Base-by-base conservation (phyloP, 2,797 vertebrate species). In the Acrossocheilus fasciatus region DNA sequence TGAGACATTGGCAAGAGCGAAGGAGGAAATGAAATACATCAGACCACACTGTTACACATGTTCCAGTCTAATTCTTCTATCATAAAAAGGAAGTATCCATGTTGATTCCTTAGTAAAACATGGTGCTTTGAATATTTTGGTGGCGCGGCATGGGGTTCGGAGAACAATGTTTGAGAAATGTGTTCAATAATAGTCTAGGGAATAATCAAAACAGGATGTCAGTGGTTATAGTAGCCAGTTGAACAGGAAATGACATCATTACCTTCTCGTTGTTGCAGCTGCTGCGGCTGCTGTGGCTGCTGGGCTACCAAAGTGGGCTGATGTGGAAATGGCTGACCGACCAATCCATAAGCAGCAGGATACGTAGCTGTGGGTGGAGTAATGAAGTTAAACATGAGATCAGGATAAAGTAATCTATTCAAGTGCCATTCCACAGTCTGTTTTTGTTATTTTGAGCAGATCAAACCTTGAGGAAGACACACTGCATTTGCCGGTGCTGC, bases 251-350 rank as follows among this genome's bases (percentile, higher is more conserved):
- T 82, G 12, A 69, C 72, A 47, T 70, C 34, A 30, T 76, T 94
- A 97, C 97, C 97, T 95, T 98, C 97, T 79, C 97, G 95, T 57
- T 97, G 98, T 89, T 97, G 97, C 81, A 97, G 96, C 90, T 97
- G 97, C 54, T 97, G 95, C 0, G 96, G 97, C 34, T 97, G 97
- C 0, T 97, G 96, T 0, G 96, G 96, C 94, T 98, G 98, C 92
- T 97, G 96, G 62, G 96, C 94, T 43, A 98, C 96, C 88, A 97
- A 93, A 23, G 97, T 93, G 18, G 95, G 97, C 91, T 97, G 97
- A 91, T 98, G 97, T 14, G 97, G 96, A 92, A 98, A 98, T 0
- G 97, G 97, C 66, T 98, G 97, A 20, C 97, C 97, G 81, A 98
- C 97, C 93, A 98, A 95, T 92, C 97, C 93, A 81, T 99, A 99